These are phyloP conservation scores for Chironomus riparius DNA, from an alignment of 2,888 invertebrate genomes.

Conservation along the genomic window DNA sequence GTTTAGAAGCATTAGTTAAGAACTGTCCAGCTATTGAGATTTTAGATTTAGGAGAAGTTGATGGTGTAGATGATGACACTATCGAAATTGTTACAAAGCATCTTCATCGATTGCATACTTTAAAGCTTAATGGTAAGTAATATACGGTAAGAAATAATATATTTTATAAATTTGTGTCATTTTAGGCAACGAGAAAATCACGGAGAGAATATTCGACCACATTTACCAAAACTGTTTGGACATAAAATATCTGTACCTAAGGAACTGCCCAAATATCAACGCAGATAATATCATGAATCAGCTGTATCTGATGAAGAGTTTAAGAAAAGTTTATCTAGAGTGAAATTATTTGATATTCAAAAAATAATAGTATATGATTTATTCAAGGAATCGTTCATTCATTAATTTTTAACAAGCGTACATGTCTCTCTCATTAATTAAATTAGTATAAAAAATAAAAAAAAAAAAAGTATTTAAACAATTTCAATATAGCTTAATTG, in stretches of 20 bases:
- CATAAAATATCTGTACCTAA: conserved; percentile 11
- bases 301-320: background rate
- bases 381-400: background rate
- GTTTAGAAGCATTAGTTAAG: conserved; percentile 9
- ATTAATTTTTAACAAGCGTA: background rate
- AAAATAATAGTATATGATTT: background rate
- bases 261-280: conserved; percentile 14
- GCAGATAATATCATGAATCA: background rate
- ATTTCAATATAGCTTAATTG: conserved; percentile 21
- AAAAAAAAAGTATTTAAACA: background rate
- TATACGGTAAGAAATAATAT: no score
- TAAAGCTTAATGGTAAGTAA: conserved; percentile 16
- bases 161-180: no score
- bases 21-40: conserved; percentile 23
- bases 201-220: conserved; percentile 9
- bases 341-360: background rate
- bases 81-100: conserved; percentile 15
- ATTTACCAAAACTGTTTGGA: conserved; percentile 17
- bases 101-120: background rate
- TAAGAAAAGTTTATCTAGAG: conserved; percentile 25
- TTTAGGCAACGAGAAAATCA: conserved; percentile 12
- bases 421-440: no score
- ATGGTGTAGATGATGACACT: conserved; percentile 3
- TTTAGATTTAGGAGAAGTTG: conserved; percentile 1
- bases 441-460: no score